Percentiles rank a stretch among this genome's conserved stretches.
phyloP scores from a whole-genome alignment of 2,797 vertebrate genomes.

The Zalophus californianus region DNA sequence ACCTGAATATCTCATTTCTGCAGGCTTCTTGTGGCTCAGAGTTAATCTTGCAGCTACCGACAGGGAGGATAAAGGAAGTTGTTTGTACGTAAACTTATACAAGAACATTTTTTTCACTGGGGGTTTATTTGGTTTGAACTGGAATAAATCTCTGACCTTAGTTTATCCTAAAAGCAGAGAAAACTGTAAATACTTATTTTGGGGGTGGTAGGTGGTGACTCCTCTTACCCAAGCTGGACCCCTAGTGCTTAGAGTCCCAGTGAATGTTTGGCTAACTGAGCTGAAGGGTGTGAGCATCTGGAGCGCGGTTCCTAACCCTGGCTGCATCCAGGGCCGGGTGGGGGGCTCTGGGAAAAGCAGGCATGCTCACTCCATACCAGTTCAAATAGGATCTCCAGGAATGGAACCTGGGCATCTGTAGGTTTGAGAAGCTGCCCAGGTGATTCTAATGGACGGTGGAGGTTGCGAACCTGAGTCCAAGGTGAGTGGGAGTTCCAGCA shows the following conservation, averaged over 20 bases:
- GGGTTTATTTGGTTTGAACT: neutral
- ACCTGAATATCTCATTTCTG: neutral
- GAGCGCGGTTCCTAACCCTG: neutral
- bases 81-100: neutral
- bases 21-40: neutral
- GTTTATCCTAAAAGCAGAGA: neutral
- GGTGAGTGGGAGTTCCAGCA: too few relatives aligned
- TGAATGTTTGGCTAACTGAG: neutral
- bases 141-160: neutral
- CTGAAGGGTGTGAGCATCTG: accelerated
- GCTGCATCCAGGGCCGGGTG: neutral
- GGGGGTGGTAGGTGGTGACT: neutral
- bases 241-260: neutral
- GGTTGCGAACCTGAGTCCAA: neutral
- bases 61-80: neutral
- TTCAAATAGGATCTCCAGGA: neutral
- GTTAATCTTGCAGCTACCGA: neutral
- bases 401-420: neutral
- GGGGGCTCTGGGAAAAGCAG: neutral
- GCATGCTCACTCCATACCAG: too few relatives aligned
- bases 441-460: neutral
- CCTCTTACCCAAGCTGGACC: neutral
- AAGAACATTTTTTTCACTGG: neutral
- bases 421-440: neutral
- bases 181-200: neutral